phyloP scores from a whole-genome alignment of 2,888 invertebrate species.

The Abrostola tripartita region DNA sequence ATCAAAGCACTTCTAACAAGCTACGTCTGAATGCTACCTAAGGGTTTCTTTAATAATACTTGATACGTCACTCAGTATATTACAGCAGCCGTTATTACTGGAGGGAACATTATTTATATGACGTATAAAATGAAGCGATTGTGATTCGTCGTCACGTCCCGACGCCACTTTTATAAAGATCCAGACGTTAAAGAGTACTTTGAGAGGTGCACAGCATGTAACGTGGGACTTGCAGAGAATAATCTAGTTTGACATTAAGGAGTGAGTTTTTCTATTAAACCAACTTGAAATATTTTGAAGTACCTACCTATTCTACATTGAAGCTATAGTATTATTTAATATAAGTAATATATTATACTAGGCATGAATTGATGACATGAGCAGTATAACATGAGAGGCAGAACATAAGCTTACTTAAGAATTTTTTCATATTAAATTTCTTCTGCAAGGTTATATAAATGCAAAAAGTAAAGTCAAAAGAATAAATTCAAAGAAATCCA shows the following conservation, averaged over 20 bases:
- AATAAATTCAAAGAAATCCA: too few species aligned
- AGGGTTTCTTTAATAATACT: constrained; percentile 31
- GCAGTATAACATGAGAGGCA: too few species aligned
- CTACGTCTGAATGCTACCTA: constrained; percentile 23
- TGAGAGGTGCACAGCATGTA: constrained; percentile 37
- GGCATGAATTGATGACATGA: too few species aligned
- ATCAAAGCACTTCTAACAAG: constrained; percentile 33
- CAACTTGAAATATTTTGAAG: background rate
- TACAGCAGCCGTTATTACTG: constrained; percentile 43
- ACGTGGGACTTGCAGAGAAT: constrained; percentile 28
- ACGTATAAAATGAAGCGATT: constrained; percentile 67
- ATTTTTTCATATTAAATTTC: too few species aligned
- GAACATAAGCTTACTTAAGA: too few species aligned
- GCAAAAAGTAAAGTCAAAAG: too few species aligned
- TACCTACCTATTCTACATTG: too few species aligned
- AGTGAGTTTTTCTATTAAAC: background rate
- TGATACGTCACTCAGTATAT: constrained; percentile 35
- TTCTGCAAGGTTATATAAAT: too few species aligned
- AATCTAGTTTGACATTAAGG: constrained; percentile 36
- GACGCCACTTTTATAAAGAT: constrained; percentile 49
- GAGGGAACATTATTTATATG: constrained; percentile 47
- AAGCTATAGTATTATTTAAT: too few species aligned
- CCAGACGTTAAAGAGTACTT: constrained; percentile 43
- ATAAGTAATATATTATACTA: too few species aligned
- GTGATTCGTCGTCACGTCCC: constrained; percentile 66